phyloP scores from a whole-genome alignment of 92 coral and sea anemone species.

The Palythoa grandiflora region DNA sequence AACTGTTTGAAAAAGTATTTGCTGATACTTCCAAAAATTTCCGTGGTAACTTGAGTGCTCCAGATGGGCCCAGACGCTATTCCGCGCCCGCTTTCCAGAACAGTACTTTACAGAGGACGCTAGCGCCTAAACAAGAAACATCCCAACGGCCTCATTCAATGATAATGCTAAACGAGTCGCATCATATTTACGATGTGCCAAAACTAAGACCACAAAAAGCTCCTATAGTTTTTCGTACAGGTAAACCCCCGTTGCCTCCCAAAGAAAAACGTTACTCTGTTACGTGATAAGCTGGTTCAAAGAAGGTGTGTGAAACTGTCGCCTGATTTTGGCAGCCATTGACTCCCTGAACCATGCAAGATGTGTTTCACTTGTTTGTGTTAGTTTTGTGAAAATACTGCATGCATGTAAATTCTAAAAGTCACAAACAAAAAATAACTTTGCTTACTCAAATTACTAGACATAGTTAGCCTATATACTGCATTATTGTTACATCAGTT shows the following conservation, averaged over 20 bases:
- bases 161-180: slow-evolving; percentile 10
- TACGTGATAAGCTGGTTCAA: not conserved
- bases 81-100: slow-evolving; percentile 32
- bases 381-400: too few relatives aligned
- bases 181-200: slow-evolving; percentile 41
- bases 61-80: slow-evolving; percentile 3
- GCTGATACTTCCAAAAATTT: slow-evolving; percentile 34
- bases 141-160: slow-evolving; percentile 12
- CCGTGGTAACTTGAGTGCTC: not conserved
- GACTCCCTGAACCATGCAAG: too few relatives aligned
- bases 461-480: too few relatives aligned
- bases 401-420: too few relatives aligned
- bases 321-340: too few relatives aligned
- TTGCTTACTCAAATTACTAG: too few relatives aligned
- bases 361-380: too few relatives aligned
- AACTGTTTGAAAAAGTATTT: slow-evolving; percentile 32
- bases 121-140: not conserved
- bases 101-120: slow-evolving; percentile 26
- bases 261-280: slow-evolving; percentile 40
- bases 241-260: slow-evolving; percentile 34
- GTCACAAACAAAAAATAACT: too few relatives aligned
- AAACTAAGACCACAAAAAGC: slow-evolving; percentile 41
- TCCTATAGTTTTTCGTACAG: slow-evolving; percentile 25
- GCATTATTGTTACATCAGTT: too few relatives aligned
- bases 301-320: too few relatives aligned